Evolutionary conservation across 2,797 vertebrate genomes (phyloP), one percentile per base, ranked within the genome.

Genomic region (Halcyon chelicuti): DNA sequence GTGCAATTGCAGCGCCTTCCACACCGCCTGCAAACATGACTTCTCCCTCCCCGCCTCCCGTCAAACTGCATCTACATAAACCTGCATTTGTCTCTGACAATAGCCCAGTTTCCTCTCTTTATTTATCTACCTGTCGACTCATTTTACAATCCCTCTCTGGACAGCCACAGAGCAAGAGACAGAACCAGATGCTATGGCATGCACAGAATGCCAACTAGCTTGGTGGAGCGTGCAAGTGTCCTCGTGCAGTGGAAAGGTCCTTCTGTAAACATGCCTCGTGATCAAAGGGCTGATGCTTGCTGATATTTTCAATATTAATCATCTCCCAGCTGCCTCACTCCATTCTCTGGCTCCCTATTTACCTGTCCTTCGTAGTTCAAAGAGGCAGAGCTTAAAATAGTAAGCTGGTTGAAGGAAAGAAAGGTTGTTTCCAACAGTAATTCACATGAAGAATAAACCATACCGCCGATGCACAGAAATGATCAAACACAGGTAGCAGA

Each of bases 251-350:
- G 89, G 94, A 95, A 89, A 91, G 81, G 94, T 92, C 93, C 93
- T 90, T 96, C 55, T 95, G 95, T 92, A 91, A 96, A 96, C 95
- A 96, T 18, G 77, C 60, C 49, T 57, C 35, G 20, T 57, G 95
- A 96, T 96, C 91, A 96, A 88, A 96, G 93, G 92, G 85, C 89
- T 88, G 93, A 81, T 92, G 72, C 92, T 85, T 67, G 87, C 87
- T 94, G 92, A 65, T 94, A 94, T 89, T 96, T 95, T 70, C 87
- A 86, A 74, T 86, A 91, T 91, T 92, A 93, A 95, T 95, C 81
- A 96, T 94, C 92, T 97, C 94, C 93, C 86, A 81, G 89, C 74
- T 95, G 93, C 94, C 90, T 95, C 39, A 16, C n/a, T 83, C 68
- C 26, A 71, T 90, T 92, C 85, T 76, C 76, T 7, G 33, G n/a